Conservation (phyloP, 1,140 invertebrate genomes). For the Drosophila grimshawi region DNA sequence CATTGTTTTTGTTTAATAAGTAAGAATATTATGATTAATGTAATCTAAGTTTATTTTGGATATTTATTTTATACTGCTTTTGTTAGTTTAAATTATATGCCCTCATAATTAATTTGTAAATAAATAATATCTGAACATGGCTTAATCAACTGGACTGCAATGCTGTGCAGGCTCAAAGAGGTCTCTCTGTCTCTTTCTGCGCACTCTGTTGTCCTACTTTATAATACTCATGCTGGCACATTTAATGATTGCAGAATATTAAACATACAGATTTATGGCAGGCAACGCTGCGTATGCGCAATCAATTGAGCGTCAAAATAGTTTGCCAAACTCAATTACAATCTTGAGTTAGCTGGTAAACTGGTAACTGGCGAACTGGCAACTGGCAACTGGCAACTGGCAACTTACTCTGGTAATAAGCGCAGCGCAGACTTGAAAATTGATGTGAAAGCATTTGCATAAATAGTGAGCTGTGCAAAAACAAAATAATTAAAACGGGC, state of each 20-base stretch:
- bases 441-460: conserved; percentile 60
- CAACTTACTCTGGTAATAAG: conserved; percentile 27
- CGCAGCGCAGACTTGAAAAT: conserved; percentile 44
- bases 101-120: no score
- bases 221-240: background rate
- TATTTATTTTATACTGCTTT: no score
- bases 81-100: no score
- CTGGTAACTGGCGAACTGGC: background rate
- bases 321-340: conserved; percentile 74
- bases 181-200: background rate
- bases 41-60: no score
- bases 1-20: no score
- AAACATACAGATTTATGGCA: conserved; percentile 29
- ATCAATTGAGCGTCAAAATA: conserved; percentile 79
- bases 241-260: background rate
- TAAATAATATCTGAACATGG: no score
- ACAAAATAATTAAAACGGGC: conserved; percentile 54
- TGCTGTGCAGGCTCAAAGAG: background rate
- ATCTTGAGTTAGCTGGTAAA: conserved; percentile 30
- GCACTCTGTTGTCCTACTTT: background rate
- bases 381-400: conserved; percentile 16
- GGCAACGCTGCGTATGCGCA: conserved; percentile 66
- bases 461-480: conserved; percentile 43
- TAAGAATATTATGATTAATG: no score
- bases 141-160: no score